Percentiles rank a stretch among this genome's conserved stretches.
phyloP scores from a whole-genome alignment of 2,888 invertebrate species.

The Cryptocephalus moraei region DNA sequence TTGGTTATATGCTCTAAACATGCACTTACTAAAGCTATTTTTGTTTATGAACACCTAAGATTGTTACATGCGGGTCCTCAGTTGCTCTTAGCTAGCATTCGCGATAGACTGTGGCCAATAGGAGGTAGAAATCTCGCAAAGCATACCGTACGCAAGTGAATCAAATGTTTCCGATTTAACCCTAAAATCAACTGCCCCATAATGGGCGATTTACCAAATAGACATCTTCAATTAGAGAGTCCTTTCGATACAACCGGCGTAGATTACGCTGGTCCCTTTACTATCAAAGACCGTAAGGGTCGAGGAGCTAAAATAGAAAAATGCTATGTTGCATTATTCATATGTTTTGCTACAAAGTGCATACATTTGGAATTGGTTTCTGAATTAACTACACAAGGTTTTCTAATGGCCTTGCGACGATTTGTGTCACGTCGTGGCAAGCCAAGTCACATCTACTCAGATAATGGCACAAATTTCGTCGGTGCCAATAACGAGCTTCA shows the following conservation, averaged over 20 bases:
- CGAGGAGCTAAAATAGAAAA: not conserved
- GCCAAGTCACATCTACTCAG: not conserved
- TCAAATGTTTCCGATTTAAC: constrained; percentile 4
- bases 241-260: constrained; percentile 5
- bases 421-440: not conserved
- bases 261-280: constrained; percentile 8
- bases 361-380: not conserved
- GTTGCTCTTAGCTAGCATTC: too few relatives aligned
- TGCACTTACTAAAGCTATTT: too few relatives aligned
- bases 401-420: not conserved
- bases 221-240: constrained; percentile 2
- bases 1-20: too few relatives aligned
- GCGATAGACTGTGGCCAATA: too few relatives aligned
- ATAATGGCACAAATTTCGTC: not conserved
- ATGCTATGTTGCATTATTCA: not conserved
- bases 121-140: constrained; percentile 6
- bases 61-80: too few relatives aligned
- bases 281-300: constrained; percentile 1
- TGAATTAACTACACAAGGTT: not conserved
- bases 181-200: constrained; percentile 2
- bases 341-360: not conserved
- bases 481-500: not conserved
- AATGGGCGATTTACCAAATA: constrained; percentile 9
- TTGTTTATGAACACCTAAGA: too few relatives aligned
- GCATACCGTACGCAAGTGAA: constrained; percentile 3